phyloP scores from a whole-genome alignment of 2,797 vertebrate genomes.

The Megaceryle alcyon region DNA sequence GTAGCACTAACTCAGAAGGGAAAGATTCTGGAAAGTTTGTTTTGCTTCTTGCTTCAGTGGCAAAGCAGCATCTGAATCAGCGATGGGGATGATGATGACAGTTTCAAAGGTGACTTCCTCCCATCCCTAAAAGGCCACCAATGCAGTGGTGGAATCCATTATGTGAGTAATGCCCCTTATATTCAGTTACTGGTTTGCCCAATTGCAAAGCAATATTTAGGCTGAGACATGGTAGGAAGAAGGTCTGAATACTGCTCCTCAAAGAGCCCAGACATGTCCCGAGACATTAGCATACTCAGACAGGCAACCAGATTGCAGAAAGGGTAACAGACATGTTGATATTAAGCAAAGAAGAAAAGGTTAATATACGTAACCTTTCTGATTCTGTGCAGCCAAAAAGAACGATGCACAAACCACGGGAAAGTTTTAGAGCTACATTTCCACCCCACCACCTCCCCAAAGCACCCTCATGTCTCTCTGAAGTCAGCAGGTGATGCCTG shows the following conservation, averaged over 20 bases:
- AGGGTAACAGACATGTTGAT: neutral
- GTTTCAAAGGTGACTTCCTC: neutral
- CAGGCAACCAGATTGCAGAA: neutral
- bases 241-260: neutral
- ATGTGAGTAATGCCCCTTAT: rapidly evolving
- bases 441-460: neutral
- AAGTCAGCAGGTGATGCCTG: neutral
- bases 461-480: neutral
- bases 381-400: neutral
- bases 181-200: neutral
- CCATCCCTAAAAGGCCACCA: rapidly evolving
- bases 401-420: neutral
- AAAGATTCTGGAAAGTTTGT: neutral
- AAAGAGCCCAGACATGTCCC: neutral
- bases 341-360: conserved; percentile 24
- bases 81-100: neutral
- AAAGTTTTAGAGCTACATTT: neutral
- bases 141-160: neutral
- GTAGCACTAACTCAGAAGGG: neutral
- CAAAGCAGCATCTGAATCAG: neutral
- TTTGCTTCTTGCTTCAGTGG: neutral
- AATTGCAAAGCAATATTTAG: neutral
- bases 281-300: neutral
- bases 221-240: neutral
- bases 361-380: neutral